These are phyloP conservation scores for Vireo altiloquus DNA, from an alignment of 2,113 vertebrate species.

Conservation along the genomic window DNA sequence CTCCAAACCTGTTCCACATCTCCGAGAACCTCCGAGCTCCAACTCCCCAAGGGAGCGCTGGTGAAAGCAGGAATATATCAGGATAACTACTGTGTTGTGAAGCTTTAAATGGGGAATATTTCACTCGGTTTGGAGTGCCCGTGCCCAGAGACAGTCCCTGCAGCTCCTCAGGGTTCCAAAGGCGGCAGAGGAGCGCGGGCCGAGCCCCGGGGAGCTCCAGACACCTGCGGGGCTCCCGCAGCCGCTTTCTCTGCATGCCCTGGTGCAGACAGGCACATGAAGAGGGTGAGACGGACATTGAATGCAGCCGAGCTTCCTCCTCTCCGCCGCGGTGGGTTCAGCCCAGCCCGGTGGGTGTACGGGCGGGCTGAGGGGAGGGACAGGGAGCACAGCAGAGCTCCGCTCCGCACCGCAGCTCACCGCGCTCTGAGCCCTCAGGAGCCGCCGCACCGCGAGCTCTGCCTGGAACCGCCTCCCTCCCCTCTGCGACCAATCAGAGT, in stretches of 20 bases:
- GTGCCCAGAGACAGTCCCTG: rapidly evolving
- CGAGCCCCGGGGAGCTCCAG: background rate
- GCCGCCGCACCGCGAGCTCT: rapidly evolving
- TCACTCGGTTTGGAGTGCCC: rapidly evolving
- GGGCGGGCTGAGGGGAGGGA: rapidly evolving
- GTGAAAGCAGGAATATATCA: rapidly evolving
- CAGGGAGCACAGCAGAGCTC: rapidly evolving
- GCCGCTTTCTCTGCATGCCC: background rate
- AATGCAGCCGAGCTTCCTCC: too few species aligned
- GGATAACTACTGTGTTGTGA: rapidly evolving
- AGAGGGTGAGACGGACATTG: background rate
- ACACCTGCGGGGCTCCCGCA: background rate
- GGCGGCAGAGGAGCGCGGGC: background rate
- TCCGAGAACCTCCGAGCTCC: background rate
- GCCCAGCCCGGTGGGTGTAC: rapidly evolving
- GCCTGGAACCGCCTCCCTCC: background rate
- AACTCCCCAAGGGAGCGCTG: rapidly evolving
- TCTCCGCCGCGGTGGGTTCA: background rate
- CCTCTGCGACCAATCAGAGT: rapidly evolving
- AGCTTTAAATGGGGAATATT: rapidly evolving
- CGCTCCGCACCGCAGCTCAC: rapidly evolving
- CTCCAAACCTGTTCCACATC: background rate
- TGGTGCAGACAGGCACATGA: rapidly evolving
- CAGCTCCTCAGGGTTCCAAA: background rate
- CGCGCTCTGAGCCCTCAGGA: rapidly evolving